These are phyloP conservation scores for Struthio camelus DNA, from an alignment of 2,113 vertebrate species.

Conservation along the genomic window DNA sequence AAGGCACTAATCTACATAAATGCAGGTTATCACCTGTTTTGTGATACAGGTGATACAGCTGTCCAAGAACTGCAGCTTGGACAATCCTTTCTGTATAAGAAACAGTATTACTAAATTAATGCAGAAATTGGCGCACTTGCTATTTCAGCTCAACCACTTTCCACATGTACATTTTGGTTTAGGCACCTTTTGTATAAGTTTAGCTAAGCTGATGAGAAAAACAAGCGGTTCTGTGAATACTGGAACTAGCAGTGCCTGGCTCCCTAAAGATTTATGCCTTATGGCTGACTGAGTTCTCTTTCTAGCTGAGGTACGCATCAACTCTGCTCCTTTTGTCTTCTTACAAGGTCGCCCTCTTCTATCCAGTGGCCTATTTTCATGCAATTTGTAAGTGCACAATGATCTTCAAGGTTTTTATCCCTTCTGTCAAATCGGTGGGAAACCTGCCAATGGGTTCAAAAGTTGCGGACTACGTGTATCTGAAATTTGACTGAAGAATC, in stretches of 20 bases:
- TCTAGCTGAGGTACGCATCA: not conserved
- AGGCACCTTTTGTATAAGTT: not conserved
- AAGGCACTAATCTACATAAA: not conserved
- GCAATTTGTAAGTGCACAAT: not conserved
- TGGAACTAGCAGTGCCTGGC: not conserved
- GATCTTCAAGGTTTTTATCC: not conserved
- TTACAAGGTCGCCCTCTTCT: not conserved
- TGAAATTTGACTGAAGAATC: not conserved
- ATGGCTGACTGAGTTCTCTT: not conserved
- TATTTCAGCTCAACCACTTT: not conserved
- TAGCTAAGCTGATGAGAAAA: not conserved
- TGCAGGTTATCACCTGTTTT: not conserved
- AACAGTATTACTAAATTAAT: not conserved
- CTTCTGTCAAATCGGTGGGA: not conserved
- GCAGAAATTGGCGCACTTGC: not conserved
- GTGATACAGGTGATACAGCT: too few relatives aligned
- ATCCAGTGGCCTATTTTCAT: constrained; percentile 4
- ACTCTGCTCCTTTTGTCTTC: not conserved
- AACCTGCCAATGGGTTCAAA: not conserved
- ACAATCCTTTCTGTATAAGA: not conserved
- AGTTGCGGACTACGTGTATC: not conserved
- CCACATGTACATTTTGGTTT: not conserved
- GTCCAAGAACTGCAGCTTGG: not conserved
- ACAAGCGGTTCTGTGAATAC: not conserved
- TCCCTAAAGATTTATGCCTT: not conserved